Evolutionary conservation across 2,888 invertebrate genomes (phyloP).

Genomic region (Lepeophtheirus nordmannii): DNA sequence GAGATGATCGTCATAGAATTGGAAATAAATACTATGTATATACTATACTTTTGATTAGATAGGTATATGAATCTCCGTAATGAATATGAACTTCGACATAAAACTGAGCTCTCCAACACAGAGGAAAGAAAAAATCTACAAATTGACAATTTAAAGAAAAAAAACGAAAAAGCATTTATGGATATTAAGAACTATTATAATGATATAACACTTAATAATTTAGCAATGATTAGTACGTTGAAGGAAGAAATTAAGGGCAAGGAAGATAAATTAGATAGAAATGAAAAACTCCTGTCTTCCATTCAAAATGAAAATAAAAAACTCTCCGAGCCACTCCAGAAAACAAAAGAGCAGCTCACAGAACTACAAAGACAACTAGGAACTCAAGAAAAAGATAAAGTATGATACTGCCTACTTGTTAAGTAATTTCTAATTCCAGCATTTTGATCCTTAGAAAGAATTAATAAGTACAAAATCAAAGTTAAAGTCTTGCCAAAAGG

Average conservation of each 20-base stretch:
- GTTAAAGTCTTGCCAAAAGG: constrained; percentile 29
- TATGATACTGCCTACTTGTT: too few relatives aligned
- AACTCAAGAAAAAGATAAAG: constrained; percentile 36
- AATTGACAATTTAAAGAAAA: constrained; percentile 55
- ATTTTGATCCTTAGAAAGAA: too few relatives aligned
- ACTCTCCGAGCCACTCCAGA: constrained; percentile 53
- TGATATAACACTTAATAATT: constrained; percentile 79
- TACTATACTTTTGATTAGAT: constrained; percentile 47
- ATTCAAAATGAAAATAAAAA: constrained; percentile 55
- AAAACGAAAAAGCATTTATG: constrained; percentile 67
- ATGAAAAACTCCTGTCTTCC: constrained; percentile 58
- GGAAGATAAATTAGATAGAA: constrained; percentile 15
- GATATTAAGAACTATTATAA: constrained; percentile 90
- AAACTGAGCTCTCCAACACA: constrained; percentile 44
- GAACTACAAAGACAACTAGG: constrained; percentile 54
- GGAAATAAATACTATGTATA: constrained; percentile 28
- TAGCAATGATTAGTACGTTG: constrained; percentile 71
- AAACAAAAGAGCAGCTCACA: constrained; percentile 51
- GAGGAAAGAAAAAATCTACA: constrained; percentile 82
- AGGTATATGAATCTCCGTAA: constrained; percentile 31
- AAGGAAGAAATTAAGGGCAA: constrained; percentile 42
- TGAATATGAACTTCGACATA: constrained; percentile 48
- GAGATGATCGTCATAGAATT: constrained; percentile 46
- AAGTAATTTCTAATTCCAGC: background rate
- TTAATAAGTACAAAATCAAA: too few relatives aligned